phyloP scores from a whole-genome alignment of 2,113 vertebrate species.

The Pterophyllum scalare region DNA sequence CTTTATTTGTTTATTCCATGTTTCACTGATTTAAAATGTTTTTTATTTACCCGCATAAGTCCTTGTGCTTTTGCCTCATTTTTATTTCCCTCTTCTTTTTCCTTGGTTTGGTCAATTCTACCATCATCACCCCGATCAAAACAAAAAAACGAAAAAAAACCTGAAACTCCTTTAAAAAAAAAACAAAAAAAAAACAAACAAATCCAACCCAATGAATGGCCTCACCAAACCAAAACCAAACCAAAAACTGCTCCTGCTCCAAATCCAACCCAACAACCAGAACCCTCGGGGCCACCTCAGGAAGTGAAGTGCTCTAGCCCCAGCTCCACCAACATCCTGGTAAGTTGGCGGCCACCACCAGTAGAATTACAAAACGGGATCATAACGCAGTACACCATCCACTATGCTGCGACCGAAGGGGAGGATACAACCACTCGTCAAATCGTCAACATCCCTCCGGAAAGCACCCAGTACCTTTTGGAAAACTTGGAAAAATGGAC shows the following conservation, averaged over 20 bases:
- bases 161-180: slow-evolving; percentile 58
- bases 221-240: slow-evolving; percentile 47
- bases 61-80: slow-evolving; percentile 81
- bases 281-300: slow-evolving; percentile 96
- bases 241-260: slow-evolving; percentile 43
- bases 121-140: slow-evolving; percentile 68
- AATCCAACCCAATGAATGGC: slow-evolving; percentile 59
- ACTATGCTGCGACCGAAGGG: slow-evolving; percentile 88
- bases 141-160: slow-evolving; percentile 29
- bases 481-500: slow-evolving; percentile 99
- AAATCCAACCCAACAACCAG: slow-evolving; percentile 85
- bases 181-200: slow-evolving; percentile 29
- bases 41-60: slow-evolving; percentile 76
- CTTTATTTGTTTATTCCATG: slow-evolving; percentile 49
- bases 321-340: slow-evolving; percentile 98
- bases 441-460: slow-evolving; percentile 88
- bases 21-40: slow-evolving; percentile 51
- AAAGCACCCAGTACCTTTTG: slow-evolving; percentile 93
- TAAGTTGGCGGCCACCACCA: slow-evolving; percentile 97
- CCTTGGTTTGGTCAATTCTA: slow-evolving; percentile 87
- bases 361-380: slow-evolving; percentile 95
- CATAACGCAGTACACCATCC: slow-evolving; percentile 93
- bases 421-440: slow-evolving; percentile 87
- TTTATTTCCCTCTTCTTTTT: slow-evolving; percentile 83
- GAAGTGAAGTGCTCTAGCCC: slow-evolving; percentile 95